Base-by-base conservation (phyloP, 2,113 vertebrate species). In the Trichechus manatus region DNA sequence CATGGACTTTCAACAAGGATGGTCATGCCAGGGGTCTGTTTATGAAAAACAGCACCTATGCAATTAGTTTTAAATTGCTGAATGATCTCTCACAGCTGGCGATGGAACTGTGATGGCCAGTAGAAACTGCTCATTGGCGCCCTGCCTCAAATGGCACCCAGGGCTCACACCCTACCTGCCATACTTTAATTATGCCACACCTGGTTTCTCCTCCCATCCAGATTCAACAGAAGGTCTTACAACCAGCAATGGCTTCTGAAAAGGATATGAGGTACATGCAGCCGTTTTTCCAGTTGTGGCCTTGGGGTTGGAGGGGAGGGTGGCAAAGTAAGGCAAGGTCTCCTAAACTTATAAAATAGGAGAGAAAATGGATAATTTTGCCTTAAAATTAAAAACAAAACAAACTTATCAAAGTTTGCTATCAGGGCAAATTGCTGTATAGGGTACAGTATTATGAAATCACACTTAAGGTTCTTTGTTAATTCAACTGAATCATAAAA, bases 311-410 rank as follows among this genome's bases (percentile, higher is more conserved):
- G 29, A 42, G 1, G 64, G 11, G 27, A 31, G 31, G 14, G 15
- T 15, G 9, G 59, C 66, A 33, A 31, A n/a, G 33, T 14, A n/a
- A 27, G 14, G 66, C 2, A 66, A 13, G 66, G 31, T 95, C 29
- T 81, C 6, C 20, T 92, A 25, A 77, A 56, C 15, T 10, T 92
- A 29, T 33, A 31, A 63, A 80, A 56, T 47, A 25, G 31, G 36
- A 75, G 36, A 95, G 31, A 84, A 15, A 36, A 90, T 87, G 50
- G 29, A 36, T 80, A 20, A 50, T 47, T 56, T 87, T 95, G 27
- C 47, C 39, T 93, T 93, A 64, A 83, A 23, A 68, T 70, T 68
- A 85, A 84, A 92, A 36, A 74, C 44, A 59, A 81, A 84, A 82
- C 15, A 79, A 92, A 87, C 2, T 59, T 88, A 78, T 29, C 9